phyloP scores from a whole-genome alignment of 1,140 invertebrate species.

The Elymnias hypermnestra region DNA sequence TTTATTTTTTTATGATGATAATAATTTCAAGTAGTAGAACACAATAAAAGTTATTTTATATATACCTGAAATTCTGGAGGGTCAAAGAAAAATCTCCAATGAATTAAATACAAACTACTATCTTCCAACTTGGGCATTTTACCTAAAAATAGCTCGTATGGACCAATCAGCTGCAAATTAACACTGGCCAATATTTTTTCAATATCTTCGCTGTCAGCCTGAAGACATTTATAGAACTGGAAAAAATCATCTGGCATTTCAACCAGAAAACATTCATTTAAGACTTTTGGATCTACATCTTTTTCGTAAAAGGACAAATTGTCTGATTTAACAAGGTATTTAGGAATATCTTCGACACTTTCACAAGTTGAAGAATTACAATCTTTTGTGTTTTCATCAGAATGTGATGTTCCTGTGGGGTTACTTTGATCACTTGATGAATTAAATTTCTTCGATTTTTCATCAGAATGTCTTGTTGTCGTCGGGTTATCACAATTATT shows the following conservation, averaged over 20 bases:
- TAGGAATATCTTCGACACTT: background rate
- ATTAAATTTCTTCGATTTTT: background rate
- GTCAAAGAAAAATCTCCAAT: slow-evolving; percentile 96
- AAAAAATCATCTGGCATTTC: slow-evolving; percentile 95
- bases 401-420: background rate
- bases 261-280: slow-evolving; percentile 86
- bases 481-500: no score
- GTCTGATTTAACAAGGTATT: slow-evolving; percentile 7
- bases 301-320: slow-evolving; percentile 32
- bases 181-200: slow-evolving; percentile 80
- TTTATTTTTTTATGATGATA: background rate
- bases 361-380: background rate
- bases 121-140: slow-evolving; percentile 79
- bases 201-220: slow-evolving; percentile 69
- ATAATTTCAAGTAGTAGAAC: slow-evolving; percentile 2
- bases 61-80: slow-evolving; percentile 93
- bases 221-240: slow-evolving; percentile 83
- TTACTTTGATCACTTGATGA: slow-evolving; percentile 6
- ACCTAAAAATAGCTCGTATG: slow-evolving; percentile 88
- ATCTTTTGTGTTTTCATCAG: background rate
- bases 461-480: background rate
- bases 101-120: slow-evolving; percentile 82
- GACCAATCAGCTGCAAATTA: slow-evolving; percentile 87
- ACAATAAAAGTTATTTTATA: slow-evolving; percentile 6
- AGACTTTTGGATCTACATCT: slow-evolving; percentile 61